Evolutionary conservation across 1,140 invertebrate species (phyloP).

Genomic region (Sipha flava): DNA sequence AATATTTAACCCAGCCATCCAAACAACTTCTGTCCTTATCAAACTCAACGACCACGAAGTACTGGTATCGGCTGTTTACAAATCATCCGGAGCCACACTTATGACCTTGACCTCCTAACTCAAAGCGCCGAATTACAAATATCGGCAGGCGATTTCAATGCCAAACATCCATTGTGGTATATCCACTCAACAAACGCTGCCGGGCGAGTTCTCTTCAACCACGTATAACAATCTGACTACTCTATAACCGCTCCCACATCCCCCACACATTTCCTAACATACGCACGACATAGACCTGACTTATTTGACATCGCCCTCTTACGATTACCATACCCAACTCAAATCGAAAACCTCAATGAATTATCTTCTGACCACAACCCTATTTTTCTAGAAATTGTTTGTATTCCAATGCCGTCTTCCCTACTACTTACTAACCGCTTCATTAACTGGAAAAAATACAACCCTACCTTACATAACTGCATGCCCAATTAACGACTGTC

Average conservation of each 20-base stretch:
- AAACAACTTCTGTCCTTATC: neutral
- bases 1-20: neutral
- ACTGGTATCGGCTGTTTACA: neutral
- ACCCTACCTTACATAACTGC: too few relatives aligned
- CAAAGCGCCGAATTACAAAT: neutral
- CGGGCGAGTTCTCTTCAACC: neutral
- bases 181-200: neutral
- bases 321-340: neutral
- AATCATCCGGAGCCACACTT: neutral
- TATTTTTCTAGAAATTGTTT: neutral
- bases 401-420: neutral
- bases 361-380: neutral
- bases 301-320: neutral
- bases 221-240: neutral
- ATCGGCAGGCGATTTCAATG: neutral
- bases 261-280: neutral
- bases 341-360: neutral
- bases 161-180: neutral
- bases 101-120: neutral
- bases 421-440: neutral
- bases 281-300: neutral
- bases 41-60: neutral
- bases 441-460: neutral
- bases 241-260: neutral
- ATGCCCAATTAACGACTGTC: too few relatives aligned